Evolutionary conservation across 1,140 invertebrate species (phyloP), one percentile per base, ranked within the genome.

Genomic region (Anoplolepis gracilipes): DNA sequence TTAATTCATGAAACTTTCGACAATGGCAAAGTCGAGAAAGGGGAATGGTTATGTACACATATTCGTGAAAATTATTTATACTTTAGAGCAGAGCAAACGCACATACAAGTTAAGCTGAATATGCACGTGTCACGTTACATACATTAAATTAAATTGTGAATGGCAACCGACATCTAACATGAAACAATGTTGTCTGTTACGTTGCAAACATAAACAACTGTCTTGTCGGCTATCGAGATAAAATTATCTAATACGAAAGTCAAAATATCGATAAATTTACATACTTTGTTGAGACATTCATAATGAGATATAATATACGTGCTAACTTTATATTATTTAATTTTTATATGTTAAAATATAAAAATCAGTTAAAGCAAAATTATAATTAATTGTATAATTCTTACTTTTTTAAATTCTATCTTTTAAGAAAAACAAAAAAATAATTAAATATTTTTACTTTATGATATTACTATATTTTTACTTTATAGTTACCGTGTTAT

Each of bases 91-190:
- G 16, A 49, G 10, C 49, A 46, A 49, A 82, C 16, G 42, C 30
- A 46, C 39, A 33, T 22, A 33, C 67, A 25, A 28, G 36, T 46
- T 36, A 84, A 75, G 28, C 39, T 39, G 49, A 30, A 53, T 25
- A 82, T 70, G 55, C 61, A 28, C 46, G 69, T 55, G 55, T 84
- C 55, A 84, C 42, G 61, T 84, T 86, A 57, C 53, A 49, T 72
- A 49, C 13, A 19, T 49, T 49, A 86, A 84, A 55, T 73, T 84
- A 75, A 75, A 57, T 65, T 64, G 62, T 57, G 53, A 86, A 69
- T 82, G 65, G 53, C 67, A 72, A 57, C 67, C 8, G 78, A 82
- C 78, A 82, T 82, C 78, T 82, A 69, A 73, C 67, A 59, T 61
- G 53, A 72, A 82, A 72, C 49, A 59, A 57, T 49, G n/a, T 73